Evolutionary conservation across 2,888 invertebrate genomes (phyloP).

Genomic region (Andrena camellia): DNA sequence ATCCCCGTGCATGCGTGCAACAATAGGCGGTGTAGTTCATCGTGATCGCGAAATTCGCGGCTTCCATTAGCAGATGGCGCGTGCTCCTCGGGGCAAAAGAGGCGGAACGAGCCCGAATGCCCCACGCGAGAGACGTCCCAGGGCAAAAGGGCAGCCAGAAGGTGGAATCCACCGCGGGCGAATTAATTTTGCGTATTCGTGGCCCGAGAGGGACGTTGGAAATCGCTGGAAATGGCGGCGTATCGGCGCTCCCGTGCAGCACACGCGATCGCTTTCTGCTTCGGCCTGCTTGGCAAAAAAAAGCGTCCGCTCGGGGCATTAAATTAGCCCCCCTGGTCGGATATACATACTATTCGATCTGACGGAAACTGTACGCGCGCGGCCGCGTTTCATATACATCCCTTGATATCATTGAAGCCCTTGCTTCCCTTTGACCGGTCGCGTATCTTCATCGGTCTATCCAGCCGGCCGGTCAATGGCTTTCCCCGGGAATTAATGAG

Average conservation of each 20-base stretch:
- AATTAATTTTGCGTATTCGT: constrained; percentile 61
- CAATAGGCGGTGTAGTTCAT: no score
- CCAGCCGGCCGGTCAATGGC: constrained; percentile 32
- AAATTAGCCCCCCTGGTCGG: constrained; percentile 23
- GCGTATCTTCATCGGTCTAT: constrained; percentile 27
- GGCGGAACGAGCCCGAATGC: no score
- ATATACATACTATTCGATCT: constrained; percentile 35
- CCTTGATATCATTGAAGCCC: constrained; percentile 49
- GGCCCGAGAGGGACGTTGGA: background rate
- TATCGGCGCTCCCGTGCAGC: background rate
- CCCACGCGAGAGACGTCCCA: background rate
- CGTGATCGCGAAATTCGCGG: constrained; percentile 21
- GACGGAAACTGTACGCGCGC: constrained; percentile 5
- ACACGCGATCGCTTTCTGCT: constrained; percentile 5
- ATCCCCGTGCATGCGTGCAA: constrained; percentile 3
- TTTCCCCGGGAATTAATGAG: constrained; percentile 47
- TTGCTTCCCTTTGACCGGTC: constrained; percentile 35
- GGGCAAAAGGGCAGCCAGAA: constrained; percentile 2
- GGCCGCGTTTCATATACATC: constrained; percentile 5
- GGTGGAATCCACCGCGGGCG: constrained; percentile 20
- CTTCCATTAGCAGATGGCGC: constrained; percentile 49
- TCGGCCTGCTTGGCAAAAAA: background rate
- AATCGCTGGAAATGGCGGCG: background rate
- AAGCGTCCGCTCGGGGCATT: constrained; percentile 24
- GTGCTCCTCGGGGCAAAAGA: background rate